Conservation (phyloP, 2,888 invertebrate genomes). For the Frankliniella fusca region DNA sequence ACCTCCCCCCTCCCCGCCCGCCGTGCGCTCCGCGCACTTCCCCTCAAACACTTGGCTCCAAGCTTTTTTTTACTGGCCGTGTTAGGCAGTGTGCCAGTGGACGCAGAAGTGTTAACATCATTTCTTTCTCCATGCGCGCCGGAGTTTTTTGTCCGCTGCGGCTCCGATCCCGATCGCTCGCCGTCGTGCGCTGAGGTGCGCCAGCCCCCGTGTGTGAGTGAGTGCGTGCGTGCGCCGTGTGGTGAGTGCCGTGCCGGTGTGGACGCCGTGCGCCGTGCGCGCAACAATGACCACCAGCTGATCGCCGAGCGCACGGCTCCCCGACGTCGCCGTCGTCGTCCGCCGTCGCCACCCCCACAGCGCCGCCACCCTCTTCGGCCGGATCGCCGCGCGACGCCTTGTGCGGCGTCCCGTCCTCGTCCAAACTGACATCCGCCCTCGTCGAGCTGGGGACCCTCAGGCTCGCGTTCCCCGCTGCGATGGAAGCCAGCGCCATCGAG, state of each 20-base stretch:
- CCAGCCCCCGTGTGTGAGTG: background rate
- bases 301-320: background rate
- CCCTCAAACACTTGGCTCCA: slow-evolving; percentile 23
- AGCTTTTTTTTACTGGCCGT: slow-evolving; percentile 22
- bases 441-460: slow-evolving; percentile 17
- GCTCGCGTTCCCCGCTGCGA: slow-evolving; percentile 44
- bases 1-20: slow-evolving; percentile 28
- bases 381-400: background rate
- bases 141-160: slow-evolving; percentile 6
- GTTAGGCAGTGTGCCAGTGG: slow-evolving; percentile 23
- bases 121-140: slow-evolving; percentile 20
- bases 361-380: background rate
- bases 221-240: background rate
- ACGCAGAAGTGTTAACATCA: slow-evolving; percentile 24
- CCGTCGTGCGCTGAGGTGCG: background rate
- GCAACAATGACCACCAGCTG: background rate
- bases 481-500: slow-evolving; percentile 56
- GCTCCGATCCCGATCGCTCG: slow-evolving; percentile 16
- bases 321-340: background rate
- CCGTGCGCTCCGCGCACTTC: slow-evolving; percentile 8
- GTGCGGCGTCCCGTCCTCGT: background rate
- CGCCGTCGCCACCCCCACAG: background rate
- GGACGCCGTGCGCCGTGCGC: background rate
- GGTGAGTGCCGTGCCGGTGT: background rate
- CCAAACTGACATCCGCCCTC: slow-evolving; percentile 23